phyloP scores from a whole-genome alignment of 2,113 vertebrate species.

The Forbesichthys agassizii region DNA sequence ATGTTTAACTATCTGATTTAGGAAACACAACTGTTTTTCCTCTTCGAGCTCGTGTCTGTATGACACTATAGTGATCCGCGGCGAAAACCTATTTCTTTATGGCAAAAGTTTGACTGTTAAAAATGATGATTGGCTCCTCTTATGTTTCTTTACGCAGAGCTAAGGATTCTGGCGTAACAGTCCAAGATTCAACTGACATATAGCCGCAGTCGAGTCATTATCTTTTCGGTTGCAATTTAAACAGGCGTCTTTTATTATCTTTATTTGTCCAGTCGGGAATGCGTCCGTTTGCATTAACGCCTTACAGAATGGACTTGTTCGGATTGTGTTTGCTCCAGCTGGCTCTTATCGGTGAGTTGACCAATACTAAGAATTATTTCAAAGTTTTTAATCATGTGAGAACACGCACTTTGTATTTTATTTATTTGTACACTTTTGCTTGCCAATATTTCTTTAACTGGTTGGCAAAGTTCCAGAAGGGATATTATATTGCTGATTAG shows the following conservation, averaged over 20 bases:
- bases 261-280: constrained; percentile 44
- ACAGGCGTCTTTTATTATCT: constrained; percentile 26
- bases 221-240: constrained; percentile 38
- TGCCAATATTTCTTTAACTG: neutral
- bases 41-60: neutral
- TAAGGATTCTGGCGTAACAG: constrained; percentile 53
- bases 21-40: constrained; percentile 11
- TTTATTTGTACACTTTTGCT: no score
- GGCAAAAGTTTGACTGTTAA: constrained; percentile 59
- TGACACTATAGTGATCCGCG: constrained; percentile 17
- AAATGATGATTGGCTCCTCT: constrained; percentile 41
- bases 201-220: constrained; percentile 45
- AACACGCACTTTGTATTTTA: neutral
- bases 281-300: constrained; percentile 43
- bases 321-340: constrained; percentile 72
- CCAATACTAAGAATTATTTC: constrained; percentile 13
- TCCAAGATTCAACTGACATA: constrained; percentile 54
- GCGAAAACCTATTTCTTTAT: constrained; percentile 8
- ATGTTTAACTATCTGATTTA: constrained; percentile 26
- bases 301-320: constrained; percentile 67
- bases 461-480: constrained; percentile 40
- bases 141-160: constrained; percentile 35
- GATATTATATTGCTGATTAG: neutral
- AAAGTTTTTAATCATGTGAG: constrained; percentile 27
- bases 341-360: constrained; percentile 68